These are phyloP conservation scores for Berghia stephanieae DNA, from an alignment of 1,140 invertebrate species.

Conservation along the genomic window DNA sequence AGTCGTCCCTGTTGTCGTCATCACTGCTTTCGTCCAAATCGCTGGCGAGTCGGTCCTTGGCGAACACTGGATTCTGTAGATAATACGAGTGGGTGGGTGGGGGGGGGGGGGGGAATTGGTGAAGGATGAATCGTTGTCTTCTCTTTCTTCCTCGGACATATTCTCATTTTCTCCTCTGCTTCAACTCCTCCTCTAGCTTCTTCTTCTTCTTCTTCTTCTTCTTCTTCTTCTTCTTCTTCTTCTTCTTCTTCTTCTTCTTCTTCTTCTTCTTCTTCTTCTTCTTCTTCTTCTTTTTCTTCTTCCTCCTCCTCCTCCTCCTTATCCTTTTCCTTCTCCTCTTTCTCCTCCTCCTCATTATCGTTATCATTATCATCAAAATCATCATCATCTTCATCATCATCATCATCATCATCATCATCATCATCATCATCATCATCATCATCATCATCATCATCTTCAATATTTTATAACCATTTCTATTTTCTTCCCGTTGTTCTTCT, in stretches of 20 bases:
- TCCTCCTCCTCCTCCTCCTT: not conserved
- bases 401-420: not conserved
- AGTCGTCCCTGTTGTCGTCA: too few species aligned
- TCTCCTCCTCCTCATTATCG: not conserved
- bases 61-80: too few species aligned
- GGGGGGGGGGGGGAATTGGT: too few species aligned
- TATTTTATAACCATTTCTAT: too few species aligned
- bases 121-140: too few species aligned
- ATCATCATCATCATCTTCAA: too few species aligned
- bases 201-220: constrained; percentile 9
- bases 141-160: not conserved
- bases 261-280: constrained; percentile 17
- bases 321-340: not conserved
- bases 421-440: not conserved
- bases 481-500: too few species aligned
- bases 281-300: not conserved
- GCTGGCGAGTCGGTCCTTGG: too few species aligned
- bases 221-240: constrained; percentile 2
- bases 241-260: constrained; percentile 20
- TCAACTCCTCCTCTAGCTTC: not conserved
- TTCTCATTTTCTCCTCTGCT: not conserved
- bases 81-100: too few species aligned
- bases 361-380: not conserved
- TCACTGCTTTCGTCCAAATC: too few species aligned
- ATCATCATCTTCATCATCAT: not conserved